Conservation (phyloP, 2,797 vertebrate genomes). For the Gymnothorax reevesii region DNA sequence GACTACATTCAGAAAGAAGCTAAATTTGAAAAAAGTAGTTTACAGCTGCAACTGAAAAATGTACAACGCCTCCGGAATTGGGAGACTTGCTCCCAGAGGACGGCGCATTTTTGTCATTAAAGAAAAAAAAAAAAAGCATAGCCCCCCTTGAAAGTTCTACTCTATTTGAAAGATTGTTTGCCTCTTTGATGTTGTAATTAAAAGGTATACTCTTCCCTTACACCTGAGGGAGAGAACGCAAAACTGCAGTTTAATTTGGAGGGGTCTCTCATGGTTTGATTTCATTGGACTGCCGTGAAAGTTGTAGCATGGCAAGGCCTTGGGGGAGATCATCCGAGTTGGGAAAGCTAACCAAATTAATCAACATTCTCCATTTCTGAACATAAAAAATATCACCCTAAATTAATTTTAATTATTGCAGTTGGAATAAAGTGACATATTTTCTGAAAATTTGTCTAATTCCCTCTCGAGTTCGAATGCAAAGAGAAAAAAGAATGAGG, state of each 20-base stretch:
- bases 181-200: constrained; percentile 31
- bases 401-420: neutral
- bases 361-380: neutral
- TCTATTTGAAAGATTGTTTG: constrained; percentile 21
- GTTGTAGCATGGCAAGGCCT: neutral
- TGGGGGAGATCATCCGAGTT: neutral
- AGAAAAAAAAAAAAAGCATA: neutral
- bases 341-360: neutral
- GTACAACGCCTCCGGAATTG: neutral
- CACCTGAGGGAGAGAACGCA: neutral
- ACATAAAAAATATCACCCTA: neutral
- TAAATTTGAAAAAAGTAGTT: neutral
- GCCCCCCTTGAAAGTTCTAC: neutral
- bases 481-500: neutral
- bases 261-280: neutral
- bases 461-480: neutral
- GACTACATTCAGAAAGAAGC: neutral
- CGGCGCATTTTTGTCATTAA: neutral
- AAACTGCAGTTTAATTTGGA: constrained; percentile 1
- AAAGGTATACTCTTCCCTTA: constrained; percentile 15
- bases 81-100: neutral
- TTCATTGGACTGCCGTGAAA: neutral
- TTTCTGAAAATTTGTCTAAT: neutral
- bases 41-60: neutral
- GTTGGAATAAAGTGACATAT: neutral